Evolutionary conservation across 2,797 vertebrate genomes (phyloP), one percentile per base, ranked within the genome.

Genomic region (Geotrypetes seraphini): DNA sequence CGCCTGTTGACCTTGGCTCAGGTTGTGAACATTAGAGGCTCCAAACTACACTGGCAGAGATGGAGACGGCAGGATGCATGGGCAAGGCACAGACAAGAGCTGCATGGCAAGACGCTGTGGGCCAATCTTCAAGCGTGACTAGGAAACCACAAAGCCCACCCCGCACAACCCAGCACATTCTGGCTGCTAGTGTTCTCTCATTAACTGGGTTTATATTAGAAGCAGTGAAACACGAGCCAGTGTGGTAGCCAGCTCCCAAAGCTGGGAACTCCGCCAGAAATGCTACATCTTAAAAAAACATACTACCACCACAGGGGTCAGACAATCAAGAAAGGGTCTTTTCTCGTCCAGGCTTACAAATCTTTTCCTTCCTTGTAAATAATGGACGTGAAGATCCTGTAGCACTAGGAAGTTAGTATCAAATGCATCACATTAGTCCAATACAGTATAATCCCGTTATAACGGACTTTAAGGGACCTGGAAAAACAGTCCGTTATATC

Each of bases 181-280:
- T 7, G 16, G 18, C 36, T 41, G 30, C 27, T 34, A 19, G n/a
- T 27, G 39, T 37, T 30, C 20, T 24, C 51, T 57, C 60, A 22
- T 43, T 33, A 33, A 16, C 12, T 14, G 46, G 22, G 31, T 36
- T 51, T 43, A 0, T 16, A 32, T 30, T 33, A 48, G 34, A 27
- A 43, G 37, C 43, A 42, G 24, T 3, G 11, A 57, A 52, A 48
- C 0, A 20, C 22, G 53, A 33, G 33, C 14, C 1, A 36, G 27
- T 53, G 38, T 42, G 31, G 42, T 28, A 46, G 19, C 21, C 37
- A 23, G 37, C 3, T 12, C 23, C 28, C 50, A 42, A 33, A 43
- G 16, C 22, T 19, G 55, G 36, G 31, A 66, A 59, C 32, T 2
- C 7, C 13, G 57, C 22, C 42, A 57, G 37, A 36, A 28, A 43